Base-by-base conservation (phyloP, 2,888 invertebrate genomes). In the Coelinius sp. region DNA sequence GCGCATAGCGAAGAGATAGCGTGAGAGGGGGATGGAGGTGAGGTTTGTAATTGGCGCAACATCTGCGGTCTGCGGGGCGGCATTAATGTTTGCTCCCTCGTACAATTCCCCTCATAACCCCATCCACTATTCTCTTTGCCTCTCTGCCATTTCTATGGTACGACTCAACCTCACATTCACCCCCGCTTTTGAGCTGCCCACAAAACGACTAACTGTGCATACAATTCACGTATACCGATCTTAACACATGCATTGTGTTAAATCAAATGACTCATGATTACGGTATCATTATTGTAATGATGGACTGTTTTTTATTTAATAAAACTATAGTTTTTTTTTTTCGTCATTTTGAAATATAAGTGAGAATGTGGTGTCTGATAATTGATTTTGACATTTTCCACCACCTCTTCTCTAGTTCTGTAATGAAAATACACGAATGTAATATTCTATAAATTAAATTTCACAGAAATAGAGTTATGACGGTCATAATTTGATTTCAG, bases 11-110 rank as follows among this genome's bases (percentile, higher is more conserved):
- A 14, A 67, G 41, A 64, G 56, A 63, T 41, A 38, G 38, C 74
- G 76, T 68, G 68, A 75, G 71, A 70, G 75, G 75, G 74, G 75
- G 74, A 74, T 66, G 76, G 76, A 80, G 80, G 79, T 81, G 84
- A 83, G 86, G 84, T 83, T 86, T 86, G 86, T 86, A 86, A 87
- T 86, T 86, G 86, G 85, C 82, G 85, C 83, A 86, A 86, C 87
- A 87, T 87, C 86, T 87, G 86, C 81, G 85, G 85, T 86, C 83
- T 84, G 81, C 80, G 83, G 84, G 84, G 82, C 84, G 82, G 83
- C 85, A 86, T 87, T 86, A 86, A 86, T 86, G 86, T 85, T 84
- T 84, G 81, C 83, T 83, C 78, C 82, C 82, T 78, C 82, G 73
- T 76, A 68, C 70, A 46, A 75, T 56, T 75, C 73, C 77, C 73